Conservation (phyloP, 2,888 invertebrate species). For the Zygothrica quintamaculata region DNA sequence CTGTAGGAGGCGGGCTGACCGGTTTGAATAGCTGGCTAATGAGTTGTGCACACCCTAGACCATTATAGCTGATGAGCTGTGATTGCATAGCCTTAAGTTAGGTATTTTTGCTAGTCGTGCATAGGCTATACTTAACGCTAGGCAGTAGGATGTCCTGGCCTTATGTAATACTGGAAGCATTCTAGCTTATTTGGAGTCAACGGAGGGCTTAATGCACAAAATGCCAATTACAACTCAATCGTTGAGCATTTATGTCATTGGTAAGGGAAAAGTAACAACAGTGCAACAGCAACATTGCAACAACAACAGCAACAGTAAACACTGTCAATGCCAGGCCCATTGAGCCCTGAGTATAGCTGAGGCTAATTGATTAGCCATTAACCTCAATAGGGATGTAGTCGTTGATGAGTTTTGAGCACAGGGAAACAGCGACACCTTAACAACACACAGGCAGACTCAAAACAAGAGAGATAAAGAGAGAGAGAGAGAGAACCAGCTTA, state of each 20-base stretch:
- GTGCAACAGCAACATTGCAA: conserved; percentile 8
- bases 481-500: conserved; percentile 50
- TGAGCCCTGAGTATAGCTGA: conserved; percentile 20
- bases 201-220: conserved; percentile 32
- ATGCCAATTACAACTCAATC: conserved; percentile 74
- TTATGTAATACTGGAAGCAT: conserved; percentile 48
- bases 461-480: conserved; percentile 9
- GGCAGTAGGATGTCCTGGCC: not conserved
- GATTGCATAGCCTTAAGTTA: no score
- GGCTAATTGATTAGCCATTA: conserved; percentile 77
- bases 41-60: no score
- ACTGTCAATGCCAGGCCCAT: conserved; percentile 36
- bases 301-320: not conserved
- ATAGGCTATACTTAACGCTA: no score
- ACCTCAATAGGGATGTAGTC: conserved; percentile 63
- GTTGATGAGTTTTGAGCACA: conserved; percentile 40
- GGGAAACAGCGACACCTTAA: conserved; percentile 56
- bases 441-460: conserved; percentile 16
- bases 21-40: no score
- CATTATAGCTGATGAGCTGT: no score
- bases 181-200: conserved; percentile 37
- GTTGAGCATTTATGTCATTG: conserved; percentile 49
- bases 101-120: no score
- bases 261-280: conserved; percentile 1
- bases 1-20: no score